These are phyloP conservation scores for Antheraea mylitta DNA, from an alignment of 1,140 invertebrate species.

Conservation along the genomic window DNA sequence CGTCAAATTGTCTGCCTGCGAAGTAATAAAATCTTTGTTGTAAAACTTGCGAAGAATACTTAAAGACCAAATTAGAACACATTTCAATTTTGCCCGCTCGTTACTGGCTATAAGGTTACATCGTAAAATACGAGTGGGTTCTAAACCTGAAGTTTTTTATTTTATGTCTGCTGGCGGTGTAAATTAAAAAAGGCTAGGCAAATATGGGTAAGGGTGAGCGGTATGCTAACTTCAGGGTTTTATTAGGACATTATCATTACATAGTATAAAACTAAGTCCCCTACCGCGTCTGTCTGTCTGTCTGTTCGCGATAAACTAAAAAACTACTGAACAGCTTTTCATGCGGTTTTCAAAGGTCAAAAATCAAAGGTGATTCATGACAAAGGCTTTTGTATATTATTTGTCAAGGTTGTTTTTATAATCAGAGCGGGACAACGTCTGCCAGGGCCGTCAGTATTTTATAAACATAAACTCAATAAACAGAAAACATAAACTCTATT, in stretches of 20 bases:
- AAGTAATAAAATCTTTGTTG: conserved; percentile 15
- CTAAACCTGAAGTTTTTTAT: conserved; percentile 13
- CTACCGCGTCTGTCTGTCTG: too few species aligned
- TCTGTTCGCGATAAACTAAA: too few species aligned
- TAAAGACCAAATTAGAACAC: conserved; percentile 21
- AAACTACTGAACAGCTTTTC: too few species aligned
- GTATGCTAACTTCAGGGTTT: background rate
- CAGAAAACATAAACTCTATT: too few species aligned
- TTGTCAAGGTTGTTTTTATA: too few species aligned
- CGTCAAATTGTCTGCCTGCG: conserved; percentile 3
- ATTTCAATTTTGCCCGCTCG: conserved; percentile 20
- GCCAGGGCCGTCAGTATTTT: too few species aligned
- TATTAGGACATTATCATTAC: background rate
- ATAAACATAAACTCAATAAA: too few species aligned
- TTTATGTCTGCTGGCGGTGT: conserved; percentile 12
- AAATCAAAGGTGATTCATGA: too few species aligned
- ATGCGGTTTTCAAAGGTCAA: too few species aligned
- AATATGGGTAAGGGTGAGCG: conserved; percentile 9
- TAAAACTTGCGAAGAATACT: conserved; percentile 11
- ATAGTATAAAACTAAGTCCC: too few species aligned
- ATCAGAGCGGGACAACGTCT: too few species aligned
- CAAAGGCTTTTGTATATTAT: too few species aligned
- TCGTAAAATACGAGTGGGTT: conserved; percentile 17
- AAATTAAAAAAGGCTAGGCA: conserved; percentile 19
- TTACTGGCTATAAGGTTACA: conserved; percentile 12